Conservation (phyloP, 2,888 invertebrate species). For the Lysandra bellargus region DNA sequence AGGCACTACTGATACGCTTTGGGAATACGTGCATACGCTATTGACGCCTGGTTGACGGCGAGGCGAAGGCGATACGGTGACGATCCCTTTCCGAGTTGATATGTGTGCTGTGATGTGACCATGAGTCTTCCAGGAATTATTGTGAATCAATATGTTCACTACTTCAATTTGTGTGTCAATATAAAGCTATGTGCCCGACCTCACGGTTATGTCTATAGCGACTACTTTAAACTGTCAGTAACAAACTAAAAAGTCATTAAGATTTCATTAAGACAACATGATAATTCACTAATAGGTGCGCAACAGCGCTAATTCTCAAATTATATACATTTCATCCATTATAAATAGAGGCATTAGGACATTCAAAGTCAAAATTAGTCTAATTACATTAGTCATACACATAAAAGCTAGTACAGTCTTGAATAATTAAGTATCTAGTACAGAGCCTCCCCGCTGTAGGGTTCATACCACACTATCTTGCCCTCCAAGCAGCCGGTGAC, state of each 20-base stretch:
- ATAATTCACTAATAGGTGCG: background rate
- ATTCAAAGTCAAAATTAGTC: background rate
- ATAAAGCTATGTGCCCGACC: too few species aligned
- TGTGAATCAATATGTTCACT: background rate
- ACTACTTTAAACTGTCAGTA: background rate
- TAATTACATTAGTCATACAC: slow-evolving; percentile 22
- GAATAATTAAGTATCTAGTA: slow-evolving; percentile 53
- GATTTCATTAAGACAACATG: background rate
- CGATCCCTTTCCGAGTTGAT: too few species aligned
- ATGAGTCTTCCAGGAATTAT: background rate
- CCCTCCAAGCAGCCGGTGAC: slow-evolving; percentile 95
- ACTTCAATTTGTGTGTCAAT: background rate
- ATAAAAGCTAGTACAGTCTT: slow-evolving; percentile 38
- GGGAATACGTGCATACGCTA: too few species aligned
- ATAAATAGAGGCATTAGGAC: slow-evolving; percentile 16
- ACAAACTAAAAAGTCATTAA: background rate
- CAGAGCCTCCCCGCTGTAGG: slow-evolving; percentile 73
- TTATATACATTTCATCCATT: slow-evolving; percentile 28
- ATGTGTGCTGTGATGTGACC: too few species aligned
- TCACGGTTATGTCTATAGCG: background rate
- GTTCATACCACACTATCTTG: slow-evolving; percentile 94
- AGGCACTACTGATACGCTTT: too few species aligned
- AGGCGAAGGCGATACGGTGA: too few species aligned
- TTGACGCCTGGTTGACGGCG: too few species aligned
- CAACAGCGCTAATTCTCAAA: slow-evolving; percentile 17